Percentiles rank a stretch among this genome's conserved stretches.
phyloP scores from a whole-genome alignment of 2,888 invertebrate species.

The Piscicola geometra region DNA sequence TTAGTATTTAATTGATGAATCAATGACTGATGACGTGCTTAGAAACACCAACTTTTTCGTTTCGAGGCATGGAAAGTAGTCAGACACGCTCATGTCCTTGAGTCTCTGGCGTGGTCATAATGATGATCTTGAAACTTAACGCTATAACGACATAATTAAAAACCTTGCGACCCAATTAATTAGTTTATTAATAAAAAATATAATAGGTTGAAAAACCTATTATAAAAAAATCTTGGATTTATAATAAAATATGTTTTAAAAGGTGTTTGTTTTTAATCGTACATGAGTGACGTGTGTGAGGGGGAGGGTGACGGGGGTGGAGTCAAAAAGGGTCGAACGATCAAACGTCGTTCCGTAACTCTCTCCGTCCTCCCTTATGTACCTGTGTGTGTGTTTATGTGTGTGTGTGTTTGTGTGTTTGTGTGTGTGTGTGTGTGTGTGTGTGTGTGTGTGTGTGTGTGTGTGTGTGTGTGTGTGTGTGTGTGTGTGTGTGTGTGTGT shows the following conservation, averaged over 20 bases:
- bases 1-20: too few species aligned
- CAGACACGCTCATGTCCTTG: conserved; percentile 70
- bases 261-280: too few species aligned
- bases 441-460: too few species aligned
- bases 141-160: background rate
- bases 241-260: too few species aligned
- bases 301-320: conserved; percentile 68
- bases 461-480: too few species aligned
- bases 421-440: too few species aligned
- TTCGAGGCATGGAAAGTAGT: conserved; percentile 76
- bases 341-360: conserved; percentile 75
- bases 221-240: too few species aligned
- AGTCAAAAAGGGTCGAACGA: conserved; percentile 68
- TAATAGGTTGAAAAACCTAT: background rate
- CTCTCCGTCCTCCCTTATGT: conserved; percentile 69
- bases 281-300: conserved; percentile 65
- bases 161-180: too few species aligned
- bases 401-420: too few species aligned
- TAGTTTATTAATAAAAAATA: background rate
- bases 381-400: too few species aligned
- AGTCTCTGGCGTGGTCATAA: conserved; percentile 62
- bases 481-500: background rate
- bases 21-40: background rate
- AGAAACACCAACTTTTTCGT: conserved; percentile 54
- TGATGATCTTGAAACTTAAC: background rate